A percentile compares a stretch with the other conserved stretches of the same genome.
Evolutionary conservation across 2,797 vertebrate species (phyloP).

Genomic region (Cyprinodon diabolis): DNA sequence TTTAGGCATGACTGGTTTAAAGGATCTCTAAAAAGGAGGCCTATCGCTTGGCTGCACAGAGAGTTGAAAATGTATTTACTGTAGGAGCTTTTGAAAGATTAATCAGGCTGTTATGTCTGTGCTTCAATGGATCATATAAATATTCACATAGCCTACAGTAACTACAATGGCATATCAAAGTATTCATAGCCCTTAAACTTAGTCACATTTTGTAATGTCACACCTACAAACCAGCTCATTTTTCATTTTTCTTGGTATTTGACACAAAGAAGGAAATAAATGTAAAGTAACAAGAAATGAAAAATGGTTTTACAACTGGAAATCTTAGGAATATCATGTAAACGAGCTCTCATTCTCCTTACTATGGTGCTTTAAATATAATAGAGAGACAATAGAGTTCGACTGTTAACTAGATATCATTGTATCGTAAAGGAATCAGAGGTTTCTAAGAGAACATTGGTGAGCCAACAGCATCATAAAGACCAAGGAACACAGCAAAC

Average conservation of each 20-base stretch:
- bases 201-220: not conserved
- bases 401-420: not conserved
- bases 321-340: not conserved
- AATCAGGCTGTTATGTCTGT: slow-evolving; percentile 65
- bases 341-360: not conserved
- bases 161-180: not conserved
- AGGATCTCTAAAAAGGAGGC: slow-evolving; percentile 59
- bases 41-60: slow-evolving; percentile 54
- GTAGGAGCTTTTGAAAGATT: slow-evolving; percentile 63
- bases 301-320: not conserved
- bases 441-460: not conserved
- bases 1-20: slow-evolving; percentile 58
- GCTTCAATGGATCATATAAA: slow-evolving; percentile 37
- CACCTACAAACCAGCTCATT: not conserved
- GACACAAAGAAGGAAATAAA: not conserved
- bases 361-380: not conserved
- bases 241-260: not conserved
- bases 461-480: not conserved
- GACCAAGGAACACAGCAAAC: not conserved
- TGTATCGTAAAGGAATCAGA: not conserved
- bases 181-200: not conserved
- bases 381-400: not conserved
- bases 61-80: slow-evolving; percentile 64
- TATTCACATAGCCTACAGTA: not conserved
- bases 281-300: not conserved